Conservation (phyloP, 2,113 vertebrate genomes). For the Erinaceus europaeus region DNA sequence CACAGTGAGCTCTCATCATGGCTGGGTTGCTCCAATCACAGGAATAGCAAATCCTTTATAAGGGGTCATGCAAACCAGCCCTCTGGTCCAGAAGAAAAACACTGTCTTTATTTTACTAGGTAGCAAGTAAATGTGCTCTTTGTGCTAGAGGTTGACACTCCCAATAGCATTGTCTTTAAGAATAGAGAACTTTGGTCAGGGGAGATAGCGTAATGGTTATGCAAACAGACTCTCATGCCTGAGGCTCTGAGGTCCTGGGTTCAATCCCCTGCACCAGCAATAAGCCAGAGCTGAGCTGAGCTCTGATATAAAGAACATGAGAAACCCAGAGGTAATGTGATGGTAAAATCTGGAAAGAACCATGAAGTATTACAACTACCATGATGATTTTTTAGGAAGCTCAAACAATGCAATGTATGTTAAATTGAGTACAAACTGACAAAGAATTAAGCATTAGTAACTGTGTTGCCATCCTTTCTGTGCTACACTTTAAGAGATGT, state of each 20-base stretch:
- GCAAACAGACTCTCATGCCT: too few species aligned
- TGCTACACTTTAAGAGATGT: too few species aligned
- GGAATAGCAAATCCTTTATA: background rate
- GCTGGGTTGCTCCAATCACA: background rate
- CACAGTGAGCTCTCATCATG: background rate
- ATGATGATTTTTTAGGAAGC: background rate
- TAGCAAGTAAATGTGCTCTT: background rate
- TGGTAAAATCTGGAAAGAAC: background rate
- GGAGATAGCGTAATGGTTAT: too few species aligned
- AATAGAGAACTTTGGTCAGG: background rate
- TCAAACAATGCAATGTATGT: background rate
- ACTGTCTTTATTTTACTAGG: background rate
- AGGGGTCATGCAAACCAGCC: background rate
- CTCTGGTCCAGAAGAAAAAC: background rate
- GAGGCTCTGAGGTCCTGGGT: too few species aligned
- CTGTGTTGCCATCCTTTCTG: background rate
- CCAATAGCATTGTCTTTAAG: background rate
- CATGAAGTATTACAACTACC: background rate
- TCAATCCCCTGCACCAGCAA: too few species aligned
- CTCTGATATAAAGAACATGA: background rate
- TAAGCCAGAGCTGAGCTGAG: too few species aligned
- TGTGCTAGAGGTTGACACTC: background rate
- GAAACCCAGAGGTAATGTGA: too few species aligned
- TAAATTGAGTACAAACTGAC: background rate
- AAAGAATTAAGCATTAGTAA: background rate